Conservation (phyloP, 2,888 invertebrate species). For the Polyommatus iphigenia region DNA sequence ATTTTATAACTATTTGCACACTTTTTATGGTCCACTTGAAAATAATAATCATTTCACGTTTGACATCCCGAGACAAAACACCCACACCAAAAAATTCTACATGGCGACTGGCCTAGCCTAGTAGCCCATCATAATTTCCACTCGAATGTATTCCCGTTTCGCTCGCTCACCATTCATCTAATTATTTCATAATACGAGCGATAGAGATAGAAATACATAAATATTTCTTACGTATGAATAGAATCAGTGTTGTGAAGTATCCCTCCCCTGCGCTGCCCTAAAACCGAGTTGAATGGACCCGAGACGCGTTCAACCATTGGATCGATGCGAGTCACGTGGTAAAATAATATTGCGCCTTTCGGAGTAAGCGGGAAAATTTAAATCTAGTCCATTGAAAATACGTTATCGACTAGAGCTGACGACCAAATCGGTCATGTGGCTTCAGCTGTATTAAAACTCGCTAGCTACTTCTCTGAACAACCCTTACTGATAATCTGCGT, state of each 20-base stretch:
- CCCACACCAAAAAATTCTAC: constrained; percentile 79
- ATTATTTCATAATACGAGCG: constrained; percentile 72
- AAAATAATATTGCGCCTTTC: constrained; percentile 60
- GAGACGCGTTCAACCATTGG: constrained; percentile 79
- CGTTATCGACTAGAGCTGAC: too few relatives aligned
- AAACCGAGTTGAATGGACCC: constrained; percentile 80
- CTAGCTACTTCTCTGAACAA: too few relatives aligned
- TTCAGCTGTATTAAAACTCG: too few relatives aligned
- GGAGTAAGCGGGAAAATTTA: constrained; percentile 52
- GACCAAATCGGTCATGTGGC: too few relatives aligned
- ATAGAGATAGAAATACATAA: constrained; percentile 69
- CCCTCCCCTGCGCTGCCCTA: constrained; percentile 62
- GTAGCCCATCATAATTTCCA: constrained; percentile 76
- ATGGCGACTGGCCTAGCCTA: constrained; percentile 71
- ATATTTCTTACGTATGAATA: constrained; percentile 78
- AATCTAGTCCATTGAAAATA: neutral
- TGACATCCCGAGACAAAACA: constrained; percentile 75
- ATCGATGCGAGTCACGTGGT: constrained; percentile 79
- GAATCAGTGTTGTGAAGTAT: constrained; percentile 75
- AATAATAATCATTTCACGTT: constrained; percentile 77
- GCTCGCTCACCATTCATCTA: constrained; percentile 76
- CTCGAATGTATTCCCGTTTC: constrained; percentile 75
- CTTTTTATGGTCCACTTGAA: constrained; percentile 72
- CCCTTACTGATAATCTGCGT: too few relatives aligned
- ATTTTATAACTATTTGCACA: constrained; percentile 62